Evolutionary conservation across 2,888 invertebrate species (phyloP).

Genomic region (Leptarthrus brevirostris): DNA sequence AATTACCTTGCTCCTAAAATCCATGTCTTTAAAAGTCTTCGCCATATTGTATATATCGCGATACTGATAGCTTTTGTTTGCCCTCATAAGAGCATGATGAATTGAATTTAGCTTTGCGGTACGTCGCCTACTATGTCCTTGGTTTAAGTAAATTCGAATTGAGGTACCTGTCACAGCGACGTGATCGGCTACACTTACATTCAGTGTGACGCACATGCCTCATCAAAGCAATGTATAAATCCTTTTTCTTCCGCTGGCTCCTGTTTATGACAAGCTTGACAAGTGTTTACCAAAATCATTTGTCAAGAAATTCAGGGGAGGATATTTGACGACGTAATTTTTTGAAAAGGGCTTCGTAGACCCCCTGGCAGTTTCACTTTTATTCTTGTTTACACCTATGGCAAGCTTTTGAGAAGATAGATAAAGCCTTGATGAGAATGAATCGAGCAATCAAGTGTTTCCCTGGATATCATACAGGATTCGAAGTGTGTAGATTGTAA

Average conservation of each 20-base stretch:
- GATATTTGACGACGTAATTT: conserved; percentile 21
- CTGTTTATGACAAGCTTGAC: conserved; percentile 19
- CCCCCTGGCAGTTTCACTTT: neutral
- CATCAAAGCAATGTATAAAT: conserved; percentile 1
- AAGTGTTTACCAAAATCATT: conserved; percentile 36
- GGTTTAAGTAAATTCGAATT: conserved; percentile 31
- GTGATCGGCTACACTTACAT: neutral
- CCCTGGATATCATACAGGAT: neutral
- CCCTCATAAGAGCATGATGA: conserved; percentile 13
- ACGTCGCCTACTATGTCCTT: neutral
- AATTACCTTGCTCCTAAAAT: conserved; percentile 18
- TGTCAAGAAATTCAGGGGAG: conserved; percentile 20
- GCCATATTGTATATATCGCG: neutral
- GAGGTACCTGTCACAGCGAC: neutral
- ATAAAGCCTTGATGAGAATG: conserved; percentile 7
- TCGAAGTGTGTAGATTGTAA: too few species aligned
- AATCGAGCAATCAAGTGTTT: conserved; percentile 4
- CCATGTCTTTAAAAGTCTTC: conserved; percentile 6
- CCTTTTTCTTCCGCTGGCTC: conserved; percentile 16
- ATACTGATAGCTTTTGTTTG: neutral
- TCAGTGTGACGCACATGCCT: neutral
- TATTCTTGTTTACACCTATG: neutral
- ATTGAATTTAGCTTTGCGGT: conserved; percentile 31
- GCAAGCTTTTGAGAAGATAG: neutral
- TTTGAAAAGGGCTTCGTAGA: neutral